phyloP scores from a whole-genome alignment of 2,888 invertebrate genomes.

The Patella pellucida region DNA sequence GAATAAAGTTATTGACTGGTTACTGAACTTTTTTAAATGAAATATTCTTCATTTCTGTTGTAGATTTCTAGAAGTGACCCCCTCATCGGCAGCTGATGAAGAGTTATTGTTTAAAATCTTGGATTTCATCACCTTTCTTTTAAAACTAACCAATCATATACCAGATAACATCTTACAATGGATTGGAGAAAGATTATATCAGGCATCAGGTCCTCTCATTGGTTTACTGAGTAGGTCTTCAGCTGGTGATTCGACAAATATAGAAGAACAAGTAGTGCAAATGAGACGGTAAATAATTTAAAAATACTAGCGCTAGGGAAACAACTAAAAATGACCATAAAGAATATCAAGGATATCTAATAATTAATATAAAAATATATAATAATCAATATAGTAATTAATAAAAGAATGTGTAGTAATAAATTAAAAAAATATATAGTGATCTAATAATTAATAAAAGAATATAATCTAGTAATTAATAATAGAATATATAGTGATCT shows the following conservation, averaged over 20 bases:
- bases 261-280: constrained; percentile 47
- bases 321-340: too few species aligned
- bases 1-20: neutral
- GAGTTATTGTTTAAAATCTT: constrained; percentile 61
- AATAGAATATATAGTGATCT: too few species aligned
- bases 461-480: too few species aligned
- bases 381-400: too few species aligned
- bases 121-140: constrained; percentile 50
- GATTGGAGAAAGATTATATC: constrained; percentile 61
- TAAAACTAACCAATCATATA: constrained; percentile 49
- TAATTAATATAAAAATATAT: too few species aligned
- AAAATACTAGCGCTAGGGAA: too few species aligned
- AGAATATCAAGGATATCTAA: too few species aligned
- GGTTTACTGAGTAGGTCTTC: constrained; percentile 54
- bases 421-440: too few species aligned
- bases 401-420: too few species aligned
- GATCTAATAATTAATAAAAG: too few species aligned
- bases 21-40: neutral
- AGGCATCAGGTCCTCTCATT: constrained; percentile 63
- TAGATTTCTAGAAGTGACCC: constrained; percentile 66
- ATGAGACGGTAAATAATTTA: constrained; percentile 47
- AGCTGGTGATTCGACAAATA: constrained; percentile 41
- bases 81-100: constrained; percentile 65
- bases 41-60: constrained; percentile 21
- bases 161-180: constrained; percentile 55